Evolutionary conservation across 2,888 invertebrate species (phyloP).

Genomic region (Amphimallon solstitiale): DNA sequence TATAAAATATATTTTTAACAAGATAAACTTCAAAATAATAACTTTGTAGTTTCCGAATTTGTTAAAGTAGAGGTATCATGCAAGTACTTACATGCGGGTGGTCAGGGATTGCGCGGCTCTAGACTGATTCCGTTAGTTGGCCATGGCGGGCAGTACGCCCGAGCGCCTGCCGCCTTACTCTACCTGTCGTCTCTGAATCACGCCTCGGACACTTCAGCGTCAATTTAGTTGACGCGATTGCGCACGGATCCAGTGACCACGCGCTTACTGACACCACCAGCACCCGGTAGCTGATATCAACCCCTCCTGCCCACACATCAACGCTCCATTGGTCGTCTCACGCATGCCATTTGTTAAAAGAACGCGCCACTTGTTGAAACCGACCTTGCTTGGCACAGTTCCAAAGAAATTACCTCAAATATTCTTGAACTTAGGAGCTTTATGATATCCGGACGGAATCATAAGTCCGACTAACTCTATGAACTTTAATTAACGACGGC

Average conservation of each 20-base stretch:
- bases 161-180: slow-evolving; percentile 62
- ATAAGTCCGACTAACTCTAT: background rate
- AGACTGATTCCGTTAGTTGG: slow-evolving; percentile 53
- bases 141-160: slow-evolving; percentile 57
- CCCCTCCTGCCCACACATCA: slow-evolving; percentile 57
- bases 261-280: slow-evolving; percentile 56
- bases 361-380: slow-evolving; percentile 34
- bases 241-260: slow-evolving; percentile 57
- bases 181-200: slow-evolving; percentile 62
- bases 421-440: slow-evolving; percentile 12
- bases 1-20: too few relatives aligned
- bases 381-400: slow-evolving; percentile 23
- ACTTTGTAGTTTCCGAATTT: background rate
- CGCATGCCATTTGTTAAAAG: slow-evolving; percentile 56
- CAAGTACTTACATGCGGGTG: slow-evolving; percentile 56
- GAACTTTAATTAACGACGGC: slow-evolving; percentile 1
- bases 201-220: slow-evolving; percentile 45
- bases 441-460: slow-evolving; percentile 12
- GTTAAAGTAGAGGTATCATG: slow-evolving; percentile 9
- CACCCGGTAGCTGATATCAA: slow-evolving; percentile 55
- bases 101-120: slow-evolving; percentile 56
- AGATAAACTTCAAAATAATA: too few relatives aligned
- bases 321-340: slow-evolving; percentile 56
- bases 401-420: slow-evolving; percentile 19
- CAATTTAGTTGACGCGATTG: slow-evolving; percentile 49